These are phyloP conservation scores for Branchipolynoe longqiensis DNA, from an alignment of 2,888 invertebrate species.

Conservation along the genomic window DNA sequence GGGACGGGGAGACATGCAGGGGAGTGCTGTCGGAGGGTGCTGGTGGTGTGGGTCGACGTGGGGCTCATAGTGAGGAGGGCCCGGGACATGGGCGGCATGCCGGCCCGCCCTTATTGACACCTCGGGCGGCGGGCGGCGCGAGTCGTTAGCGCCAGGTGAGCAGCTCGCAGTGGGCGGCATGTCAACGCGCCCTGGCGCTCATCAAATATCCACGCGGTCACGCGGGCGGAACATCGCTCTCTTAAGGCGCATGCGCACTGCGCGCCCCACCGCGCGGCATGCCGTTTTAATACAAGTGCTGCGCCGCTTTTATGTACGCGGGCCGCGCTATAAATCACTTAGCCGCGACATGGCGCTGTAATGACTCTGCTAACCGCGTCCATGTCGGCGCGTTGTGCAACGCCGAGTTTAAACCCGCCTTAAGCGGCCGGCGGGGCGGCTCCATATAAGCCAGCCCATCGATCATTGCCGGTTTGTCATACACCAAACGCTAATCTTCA, in stretches of 20 bases:
- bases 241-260: slow-evolving; percentile 10
- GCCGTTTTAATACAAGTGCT: slow-evolving; percentile 15
- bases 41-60: too few relatives aligned
- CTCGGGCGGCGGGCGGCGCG: neutral
- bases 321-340: slow-evolving; percentile 29
- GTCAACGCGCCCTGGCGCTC: neutral
- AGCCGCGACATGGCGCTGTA: neutral
- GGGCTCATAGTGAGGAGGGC: slow-evolving; percentile 20
- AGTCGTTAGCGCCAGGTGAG: slow-evolving; percentile 45
- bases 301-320: slow-evolving; percentile 4
- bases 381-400: neutral
- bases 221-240: slow-evolving; percentile 17
- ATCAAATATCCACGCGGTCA: slow-evolving; percentile 48
- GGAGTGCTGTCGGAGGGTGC: too few relatives aligned
- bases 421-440: neutral
- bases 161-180: slow-evolving; percentile 26
- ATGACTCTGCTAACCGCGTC: slow-evolving; percentile 24
- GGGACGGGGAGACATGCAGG: neutral
- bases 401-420: slow-evolving; percentile 16
- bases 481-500: slow-evolving; percentile 49
- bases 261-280: neutral
- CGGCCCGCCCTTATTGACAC: slow-evolving; percentile 36
- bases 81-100: slow-evolving; percentile 33
- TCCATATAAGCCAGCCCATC: slow-evolving; percentile 18
- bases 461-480: slow-evolving; percentile 16